Evolutionary conservation across 2,888 invertebrate species (phyloP).

Genomic region (Protophormia terraenovae): DNA sequence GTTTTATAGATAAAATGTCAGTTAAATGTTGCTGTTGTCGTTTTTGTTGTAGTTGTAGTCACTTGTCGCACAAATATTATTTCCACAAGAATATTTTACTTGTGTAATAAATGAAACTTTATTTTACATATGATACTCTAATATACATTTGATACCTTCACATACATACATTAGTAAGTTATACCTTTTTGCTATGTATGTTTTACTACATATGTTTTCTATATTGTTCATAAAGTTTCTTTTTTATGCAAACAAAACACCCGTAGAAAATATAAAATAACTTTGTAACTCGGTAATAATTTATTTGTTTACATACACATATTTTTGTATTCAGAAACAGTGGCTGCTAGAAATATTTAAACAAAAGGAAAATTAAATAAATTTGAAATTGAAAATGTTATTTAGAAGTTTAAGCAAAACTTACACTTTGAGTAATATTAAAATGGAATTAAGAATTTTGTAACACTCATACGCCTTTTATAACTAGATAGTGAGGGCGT

Average conservation of each 20-base stretch:
- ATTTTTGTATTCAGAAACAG: neutral
- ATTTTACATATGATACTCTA: no score
- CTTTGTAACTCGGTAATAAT: neutral
- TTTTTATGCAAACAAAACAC: neutral
- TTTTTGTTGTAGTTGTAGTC: no score
- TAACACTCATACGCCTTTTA: no score
- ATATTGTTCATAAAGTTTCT: neutral
- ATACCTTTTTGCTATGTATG: neutral
- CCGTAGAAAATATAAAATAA: neutral
- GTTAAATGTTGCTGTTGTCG: slow-evolving; percentile 42
- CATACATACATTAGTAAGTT: no score
- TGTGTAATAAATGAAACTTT: no score
- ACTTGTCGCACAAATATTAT: slow-evolving; percentile 37
- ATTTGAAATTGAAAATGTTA: no score
- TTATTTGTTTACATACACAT: neutral
- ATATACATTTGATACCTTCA: neutral
- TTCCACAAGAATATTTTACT: neutral
- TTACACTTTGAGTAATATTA: no score
- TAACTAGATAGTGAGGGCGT: no score
- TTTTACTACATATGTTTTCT: neutral
- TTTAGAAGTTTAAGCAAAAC: no score
- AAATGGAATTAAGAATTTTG: no score
- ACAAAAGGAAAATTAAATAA: no score
- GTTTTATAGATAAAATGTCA: slow-evolving; percentile 59
- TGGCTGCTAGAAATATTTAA: neutral